Base-by-base conservation (phyloP, 2,888 invertebrate genomes). In the Amphimallon solstitiale region DNA sequence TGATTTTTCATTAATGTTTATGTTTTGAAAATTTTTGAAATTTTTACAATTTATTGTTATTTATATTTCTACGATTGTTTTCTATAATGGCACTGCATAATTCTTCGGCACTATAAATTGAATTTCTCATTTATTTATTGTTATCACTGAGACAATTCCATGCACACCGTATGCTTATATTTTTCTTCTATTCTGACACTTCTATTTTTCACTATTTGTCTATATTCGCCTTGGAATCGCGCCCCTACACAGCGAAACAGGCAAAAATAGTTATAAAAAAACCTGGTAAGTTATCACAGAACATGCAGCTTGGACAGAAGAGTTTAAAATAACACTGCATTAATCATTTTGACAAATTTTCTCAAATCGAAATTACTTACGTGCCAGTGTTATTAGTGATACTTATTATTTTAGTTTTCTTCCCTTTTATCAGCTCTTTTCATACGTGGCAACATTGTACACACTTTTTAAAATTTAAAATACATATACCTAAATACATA, bases 191-290 rank as follows among this genome's bases (percentile, higher is more conserved):
- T 83, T 83, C 82, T 83, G 82, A 83, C 83, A 83, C 83, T 82
- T 82, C 82, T 83, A 82, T 83, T 83, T 83, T 83, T 83, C 82
- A 82, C 82, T 82, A 82, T 82, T 82, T 82, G 80, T 81, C 82
- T 82, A 82, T 82, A 82, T 81, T 82, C 82, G 80, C 80, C 82
- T 82, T 82, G 82, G 82, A 81, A 80, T 81, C 82, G 82, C 80
- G 80, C 79, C 80, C 80, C 74, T 71, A 81, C 81, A 82, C 82
- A 83, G 83, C 82, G 82, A 83, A 82, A 82, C 82, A 82, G 82
- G 80, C 82, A 80, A 83, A 82, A 82, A 82, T 83, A 76, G 81
- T 83, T 79, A 79, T 80, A 78, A 83, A 82, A 82, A 80, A 81
- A 81, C 81, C 82, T 82, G 83, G 83, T 83, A 83, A 83, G 83